Percentiles rank a stretch among this genome's conserved stretches.
phyloP scores from a whole-genome alignment of 2,113 vertebrate species.

The Sinocyclocheilus grahami region DNA sequence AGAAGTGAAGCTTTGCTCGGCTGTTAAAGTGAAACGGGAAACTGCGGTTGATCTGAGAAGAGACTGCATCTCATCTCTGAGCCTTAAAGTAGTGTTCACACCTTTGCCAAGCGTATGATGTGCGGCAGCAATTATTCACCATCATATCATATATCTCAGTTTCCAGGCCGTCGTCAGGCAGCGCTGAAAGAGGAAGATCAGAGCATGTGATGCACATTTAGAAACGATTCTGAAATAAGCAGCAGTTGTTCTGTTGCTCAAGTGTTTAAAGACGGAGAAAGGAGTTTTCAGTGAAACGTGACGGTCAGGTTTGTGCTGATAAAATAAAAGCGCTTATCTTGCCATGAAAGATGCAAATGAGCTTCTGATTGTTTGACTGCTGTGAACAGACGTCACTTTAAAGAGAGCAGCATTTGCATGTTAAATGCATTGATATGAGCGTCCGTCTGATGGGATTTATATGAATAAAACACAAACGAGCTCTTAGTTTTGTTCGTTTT shows the following conservation, averaged over 20 bases:
- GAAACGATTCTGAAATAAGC: neutral
- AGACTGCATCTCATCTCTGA: neutral
- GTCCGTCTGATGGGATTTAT: too few species aligned
- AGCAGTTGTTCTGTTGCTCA: neutral
- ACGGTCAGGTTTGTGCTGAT: too few species aligned
- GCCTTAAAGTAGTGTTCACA: neutral
- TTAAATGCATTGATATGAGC: neutral
- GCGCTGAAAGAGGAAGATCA: conserved; percentile 10
- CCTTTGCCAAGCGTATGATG: neutral
- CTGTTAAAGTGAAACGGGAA: conserved; percentile 46
- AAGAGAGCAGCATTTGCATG: neutral
- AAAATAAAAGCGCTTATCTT: neutral
- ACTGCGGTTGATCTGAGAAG: conserved; percentile 34
- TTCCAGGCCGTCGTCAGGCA: neutral
- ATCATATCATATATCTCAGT: neutral
- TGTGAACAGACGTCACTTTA: neutral
- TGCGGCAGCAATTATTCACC: neutral
- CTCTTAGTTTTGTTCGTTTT: too few species aligned
- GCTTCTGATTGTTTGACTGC: neutral
- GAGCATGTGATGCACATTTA: neutral
- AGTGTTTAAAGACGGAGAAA: neutral
- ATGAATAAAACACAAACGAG: neutral
- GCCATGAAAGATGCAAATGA: neutral
- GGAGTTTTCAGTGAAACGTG: neutral
- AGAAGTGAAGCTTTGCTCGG: conserved; percentile 35